Base-by-base conservation (phyloP, 2,113 vertebrate genomes). In the Psephotus haematonotus region DNA sequence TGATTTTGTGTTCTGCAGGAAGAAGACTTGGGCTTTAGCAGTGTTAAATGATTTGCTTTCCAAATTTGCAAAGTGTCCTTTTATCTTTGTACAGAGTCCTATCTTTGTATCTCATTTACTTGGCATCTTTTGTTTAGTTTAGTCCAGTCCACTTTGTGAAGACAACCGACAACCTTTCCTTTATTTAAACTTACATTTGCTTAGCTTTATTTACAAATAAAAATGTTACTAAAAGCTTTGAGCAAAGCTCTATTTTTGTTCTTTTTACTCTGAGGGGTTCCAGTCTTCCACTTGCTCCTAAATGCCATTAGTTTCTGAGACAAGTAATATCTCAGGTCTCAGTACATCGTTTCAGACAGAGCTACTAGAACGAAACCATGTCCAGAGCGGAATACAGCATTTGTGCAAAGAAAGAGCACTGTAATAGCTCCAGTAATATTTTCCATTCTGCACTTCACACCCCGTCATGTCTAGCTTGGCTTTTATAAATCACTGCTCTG, bases 251-350 rank as follows among this genome's bases (percentile, higher is more conserved):
- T 89, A 24, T 63, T 81, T 92, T 91, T 86, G 52, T 82, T 81
- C 57, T 92, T 20, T 53, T 50, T 75, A 39, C 50, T 85, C 44
- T 35, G 33, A 89, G 52, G 52, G 87, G n/a, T 79, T 78, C 50
- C 28, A 82, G 43, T 74, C 52, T 93, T 82, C 64, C 46, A 64
- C 43, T 93, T 87, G 52, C 18, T 76, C 65, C 75, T 64, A 91
- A 90, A 84, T 82, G 76, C 23, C 50, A 33, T 75, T 86, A 67
- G 12, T 76, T 92, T 92, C 78, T 62, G 89, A 95, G 78, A 79
- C 24, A 92, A 88, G 72, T 31, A 68, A 46, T 39, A 91, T 71
- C 77, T 76, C 52, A 64, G 24, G 62, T 82, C 86, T 92, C 62
- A 76, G 44, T 41, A 69, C 39, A 79, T 46, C 0, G 0, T 80